Conservation (phyloP, 1,140 invertebrate species). For the Ostrea denselamellosa region DNA sequence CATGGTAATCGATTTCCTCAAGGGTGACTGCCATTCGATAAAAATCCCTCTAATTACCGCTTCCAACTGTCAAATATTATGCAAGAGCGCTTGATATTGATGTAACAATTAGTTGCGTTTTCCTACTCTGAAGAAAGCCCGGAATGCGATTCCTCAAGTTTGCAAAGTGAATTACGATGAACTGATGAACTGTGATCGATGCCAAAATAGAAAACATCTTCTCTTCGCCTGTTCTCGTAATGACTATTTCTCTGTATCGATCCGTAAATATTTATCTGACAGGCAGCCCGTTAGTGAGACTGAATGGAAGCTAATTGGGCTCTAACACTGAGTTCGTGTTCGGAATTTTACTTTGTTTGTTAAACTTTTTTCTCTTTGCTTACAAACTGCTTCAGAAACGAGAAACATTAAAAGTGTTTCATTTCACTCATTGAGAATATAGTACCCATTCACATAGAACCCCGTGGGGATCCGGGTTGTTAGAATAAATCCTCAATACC, state of each 20-base stretch:
- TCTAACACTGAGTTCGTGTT: neutral
- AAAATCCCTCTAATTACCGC: conserved; percentile 30
- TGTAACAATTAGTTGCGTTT: conserved; percentile 35
- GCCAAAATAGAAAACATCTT: conserved; percentile 22
- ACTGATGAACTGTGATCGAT: conserved; percentile 32
- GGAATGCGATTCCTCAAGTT: conserved; percentile 9
- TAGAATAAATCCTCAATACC: too few species aligned
- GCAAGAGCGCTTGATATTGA: conserved; percentile 27
- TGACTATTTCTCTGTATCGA: conserved; percentile 22
- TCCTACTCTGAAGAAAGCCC: neutral
- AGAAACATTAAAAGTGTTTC: neutral
- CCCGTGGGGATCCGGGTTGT: too few species aligned
- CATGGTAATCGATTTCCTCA: neutral
- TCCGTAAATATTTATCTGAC: conserved; percentile 32
- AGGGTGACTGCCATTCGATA: neutral
- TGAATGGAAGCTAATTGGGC: conserved; percentile 13
- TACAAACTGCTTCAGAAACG: neutral
- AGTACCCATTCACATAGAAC: too few species aligned
- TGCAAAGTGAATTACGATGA: conserved; percentile 35
- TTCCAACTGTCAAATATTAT: conserved; percentile 30
- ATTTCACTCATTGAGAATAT: neutral
- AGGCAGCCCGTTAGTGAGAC: neutral
- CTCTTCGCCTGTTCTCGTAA: conserved; percentile 11
- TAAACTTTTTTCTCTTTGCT: neutral
- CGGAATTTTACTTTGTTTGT: neutral